phyloP scores from a whole-genome alignment of 2,113 vertebrate genomes.

The Cyanocitta stelleri region DNA sequence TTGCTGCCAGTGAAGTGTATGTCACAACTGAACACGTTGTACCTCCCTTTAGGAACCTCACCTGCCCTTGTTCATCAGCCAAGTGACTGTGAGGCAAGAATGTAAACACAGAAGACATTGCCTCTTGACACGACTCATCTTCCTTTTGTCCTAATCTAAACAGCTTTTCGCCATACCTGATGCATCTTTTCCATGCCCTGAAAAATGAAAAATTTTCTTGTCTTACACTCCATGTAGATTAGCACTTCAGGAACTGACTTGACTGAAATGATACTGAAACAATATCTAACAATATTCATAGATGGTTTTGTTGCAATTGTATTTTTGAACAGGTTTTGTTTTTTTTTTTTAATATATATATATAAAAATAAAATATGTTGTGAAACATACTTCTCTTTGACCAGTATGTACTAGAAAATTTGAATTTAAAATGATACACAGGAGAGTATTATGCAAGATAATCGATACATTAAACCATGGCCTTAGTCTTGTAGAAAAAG shows the following conservation, averaged over 20 bases:
- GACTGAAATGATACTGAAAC: background rate
- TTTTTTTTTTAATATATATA: background rate
- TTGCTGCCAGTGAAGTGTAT: background rate
- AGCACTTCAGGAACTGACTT: background rate
- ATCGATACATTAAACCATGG: background rate
- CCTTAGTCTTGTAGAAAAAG: background rate
- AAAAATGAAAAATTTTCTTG: background rate
- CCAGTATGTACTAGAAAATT: background rate
- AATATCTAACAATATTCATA: background rate
- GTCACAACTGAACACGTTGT: rapidly evolving
- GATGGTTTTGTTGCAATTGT: background rate
- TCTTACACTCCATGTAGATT: background rate
- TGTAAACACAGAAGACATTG: background rate
- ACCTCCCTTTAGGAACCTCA: background rate
- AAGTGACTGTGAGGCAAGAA: background rate
- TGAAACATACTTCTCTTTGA: background rate
- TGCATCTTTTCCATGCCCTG: background rate
- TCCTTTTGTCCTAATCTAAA: background rate
- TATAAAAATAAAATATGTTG: background rate
- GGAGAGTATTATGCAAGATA: background rate
- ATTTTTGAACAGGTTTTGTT: background rate
- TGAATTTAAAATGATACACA: background rate
- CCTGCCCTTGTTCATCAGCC: background rate
- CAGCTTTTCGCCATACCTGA: background rate
- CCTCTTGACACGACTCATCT: background rate